These are phyloP conservation scores for Nannoperca australis DNA, from an alignment of 2,797 vertebrate species.

Conservation along the genomic window DNA sequence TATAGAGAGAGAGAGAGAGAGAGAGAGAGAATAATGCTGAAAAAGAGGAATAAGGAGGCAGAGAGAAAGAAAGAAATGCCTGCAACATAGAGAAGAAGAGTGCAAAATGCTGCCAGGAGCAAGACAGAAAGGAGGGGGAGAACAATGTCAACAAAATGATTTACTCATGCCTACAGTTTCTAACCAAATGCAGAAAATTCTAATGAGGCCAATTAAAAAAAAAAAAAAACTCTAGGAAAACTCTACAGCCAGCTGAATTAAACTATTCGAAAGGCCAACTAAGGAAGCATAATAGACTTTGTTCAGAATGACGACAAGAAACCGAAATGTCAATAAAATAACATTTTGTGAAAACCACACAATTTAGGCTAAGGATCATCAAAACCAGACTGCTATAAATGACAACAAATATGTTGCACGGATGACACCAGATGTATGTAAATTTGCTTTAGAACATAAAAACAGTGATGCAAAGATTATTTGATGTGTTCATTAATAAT, in stretches of 20 bases:
- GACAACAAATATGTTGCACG: not conserved
- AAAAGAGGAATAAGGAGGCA: not conserved
- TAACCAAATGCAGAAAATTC: not conserved
- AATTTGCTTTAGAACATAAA: conserved; percentile 9
- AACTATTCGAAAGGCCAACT: not conserved
- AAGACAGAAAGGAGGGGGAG: conserved; percentile 43
- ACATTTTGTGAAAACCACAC: conserved; percentile 9
- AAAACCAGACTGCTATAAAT: conserved; percentile 11
- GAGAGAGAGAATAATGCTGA: conserved; percentile 6
- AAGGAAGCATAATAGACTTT: not conserved
- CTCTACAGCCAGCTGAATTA: not conserved
- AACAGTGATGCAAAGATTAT: conserved; percentile 21
- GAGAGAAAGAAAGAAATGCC: conserved; percentile 28
- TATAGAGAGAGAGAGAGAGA: conserved; percentile 13
- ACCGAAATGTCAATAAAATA: conserved; percentile 21
- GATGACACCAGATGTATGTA: conserved; percentile 16
- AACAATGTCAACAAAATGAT: conserved; percentile 44
- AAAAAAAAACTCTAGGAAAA: not conserved
- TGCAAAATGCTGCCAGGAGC: conserved; percentile 36
- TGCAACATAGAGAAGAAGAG: conserved; percentile 36
- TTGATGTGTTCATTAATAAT: conserved; percentile 40
- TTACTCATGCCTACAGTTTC: conserved; percentile 3
- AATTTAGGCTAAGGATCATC: not conserved
- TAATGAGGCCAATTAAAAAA: conserved; percentile 20
- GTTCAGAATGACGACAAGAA: conserved; percentile 23